A percentile compares a stretch with the other conserved stretches of the same genome.
These are phyloP conservation scores for Neogobius melanostomus DNA, from an alignment of 2,113 vertebrate genomes.

Conservation along the genomic window DNA sequence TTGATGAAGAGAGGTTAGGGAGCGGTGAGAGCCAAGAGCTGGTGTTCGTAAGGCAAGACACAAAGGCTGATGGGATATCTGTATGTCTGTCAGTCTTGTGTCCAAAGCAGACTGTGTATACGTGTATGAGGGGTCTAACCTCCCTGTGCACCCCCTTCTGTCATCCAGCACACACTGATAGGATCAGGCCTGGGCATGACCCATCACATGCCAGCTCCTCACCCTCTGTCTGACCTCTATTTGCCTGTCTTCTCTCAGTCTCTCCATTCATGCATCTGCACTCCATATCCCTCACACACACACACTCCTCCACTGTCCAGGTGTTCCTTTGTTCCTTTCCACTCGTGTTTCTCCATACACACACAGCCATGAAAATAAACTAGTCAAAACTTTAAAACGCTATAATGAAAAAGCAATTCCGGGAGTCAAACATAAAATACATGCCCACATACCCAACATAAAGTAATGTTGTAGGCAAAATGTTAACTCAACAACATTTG, in stretches of 20 bases:
- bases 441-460: background rate
- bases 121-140: slow-evolving; percentile 43
- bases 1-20: slow-evolving; percentile 41
- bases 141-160: slow-evolving; percentile 60
- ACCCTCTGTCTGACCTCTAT: slow-evolving; percentile 62
- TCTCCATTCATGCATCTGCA: slow-evolving; percentile 51
- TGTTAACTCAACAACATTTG: background rate
- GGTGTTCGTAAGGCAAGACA: slow-evolving; percentile 48
- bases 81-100: slow-evolving; percentile 42
- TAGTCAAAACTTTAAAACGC: slow-evolving; percentile 30
- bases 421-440: background rate
- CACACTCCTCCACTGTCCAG: slow-evolving; percentile 55
- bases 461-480: background rate
- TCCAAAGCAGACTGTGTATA: slow-evolving; percentile 41
- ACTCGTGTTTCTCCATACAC: slow-evolving; percentile 30
- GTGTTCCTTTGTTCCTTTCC: slow-evolving; percentile 62
- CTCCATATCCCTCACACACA: slow-evolving; percentile 15
- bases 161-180: slow-evolving; percentile 61
- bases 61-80: slow-evolving; percentile 54
- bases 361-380: slow-evolving; percentile 19
- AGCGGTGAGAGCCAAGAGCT: slow-evolving; percentile 31
- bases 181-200: slow-evolving; percentile 67
- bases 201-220: slow-evolving; percentile 69
- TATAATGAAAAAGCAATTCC: slow-evolving; percentile 9
- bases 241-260: slow-evolving; percentile 54